Evolutionary conservation across 2,113 vertebrate genomes (phyloP).

Genomic region (Prietella phreatophila): DNA sequence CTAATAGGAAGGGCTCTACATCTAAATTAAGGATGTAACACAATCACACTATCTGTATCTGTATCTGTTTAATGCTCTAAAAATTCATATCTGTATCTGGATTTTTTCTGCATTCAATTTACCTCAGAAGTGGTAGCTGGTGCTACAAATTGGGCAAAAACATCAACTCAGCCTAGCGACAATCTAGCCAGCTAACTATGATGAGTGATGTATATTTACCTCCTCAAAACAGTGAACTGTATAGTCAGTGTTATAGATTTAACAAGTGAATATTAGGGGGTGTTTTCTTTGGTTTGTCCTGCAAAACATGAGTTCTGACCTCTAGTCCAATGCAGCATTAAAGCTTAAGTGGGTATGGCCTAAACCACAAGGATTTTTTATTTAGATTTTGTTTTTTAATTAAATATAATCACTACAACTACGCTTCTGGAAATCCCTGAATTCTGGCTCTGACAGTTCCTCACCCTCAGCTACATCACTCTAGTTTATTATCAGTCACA

Average conservation of each 20-base stretch:
- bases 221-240: too few species aligned
- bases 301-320: background rate
- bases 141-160: background rate
- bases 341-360: background rate
- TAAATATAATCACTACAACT: too few species aligned
- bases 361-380: background rate
- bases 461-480: too few species aligned
- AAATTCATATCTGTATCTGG: background rate
- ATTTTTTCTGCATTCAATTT: background rate
- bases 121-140: background rate
- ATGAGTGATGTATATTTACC: background rate
- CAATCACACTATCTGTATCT: background rate
- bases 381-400: too few species aligned
- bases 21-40: background rate
- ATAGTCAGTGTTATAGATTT: too few species aligned
- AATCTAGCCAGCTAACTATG: background rate
- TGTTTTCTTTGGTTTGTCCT: background rate
- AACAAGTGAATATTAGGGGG: too few species aligned
- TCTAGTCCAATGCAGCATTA: background rate
- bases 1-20: background rate
- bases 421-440: too few species aligned
- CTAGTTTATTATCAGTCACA: too few species aligned
- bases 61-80: background rate
- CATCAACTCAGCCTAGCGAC: background rate
- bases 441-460: too few species aligned